Conservation (phyloP, 2,888 invertebrate genomes). For the Tineola bisselliella region DNA sequence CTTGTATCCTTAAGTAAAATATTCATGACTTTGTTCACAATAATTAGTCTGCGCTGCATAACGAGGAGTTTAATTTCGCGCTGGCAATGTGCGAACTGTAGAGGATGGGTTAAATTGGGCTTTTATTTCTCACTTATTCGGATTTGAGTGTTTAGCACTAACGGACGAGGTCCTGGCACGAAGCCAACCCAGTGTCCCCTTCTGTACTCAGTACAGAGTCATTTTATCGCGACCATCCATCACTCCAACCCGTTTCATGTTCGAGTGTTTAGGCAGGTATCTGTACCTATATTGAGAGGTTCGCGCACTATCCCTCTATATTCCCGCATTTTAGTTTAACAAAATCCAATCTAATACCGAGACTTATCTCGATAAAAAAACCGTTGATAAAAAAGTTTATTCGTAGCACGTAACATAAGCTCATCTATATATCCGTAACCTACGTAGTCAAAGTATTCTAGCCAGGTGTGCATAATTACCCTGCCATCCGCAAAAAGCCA, state of each 20-base stretch:
- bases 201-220: constrained; percentile 25
- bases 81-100: constrained; percentile 3
- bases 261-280: constrained; percentile 6
- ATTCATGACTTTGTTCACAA: constrained; percentile 11
- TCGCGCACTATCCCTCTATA: background rate
- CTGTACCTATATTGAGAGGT: background rate
- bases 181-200: constrained; percentile 11
- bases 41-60: constrained; percentile 10
- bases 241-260: constrained; percentile 19
- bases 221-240: constrained; percentile 34
- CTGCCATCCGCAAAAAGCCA: constrained; percentile 5
- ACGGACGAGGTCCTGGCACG: constrained; percentile 7
- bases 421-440: too few species aligned
- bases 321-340: too few species aligned
- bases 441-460: background rate
- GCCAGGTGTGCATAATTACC: background rate
- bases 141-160: constrained; percentile 12
- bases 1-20: constrained; percentile 7
- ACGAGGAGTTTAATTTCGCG: constrained; percentile 4
- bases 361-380: too few species aligned
- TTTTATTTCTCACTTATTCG: constrained; percentile 12
- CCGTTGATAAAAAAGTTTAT: too few species aligned
- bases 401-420: too few species aligned
- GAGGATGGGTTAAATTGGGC: constrained; percentile 12
- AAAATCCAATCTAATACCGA: too few species aligned